These are phyloP conservation scores for Scolopax bukidnonensis DNA, from an alignment of 2,797 vertebrate species.

Conservation along the genomic window DNA sequence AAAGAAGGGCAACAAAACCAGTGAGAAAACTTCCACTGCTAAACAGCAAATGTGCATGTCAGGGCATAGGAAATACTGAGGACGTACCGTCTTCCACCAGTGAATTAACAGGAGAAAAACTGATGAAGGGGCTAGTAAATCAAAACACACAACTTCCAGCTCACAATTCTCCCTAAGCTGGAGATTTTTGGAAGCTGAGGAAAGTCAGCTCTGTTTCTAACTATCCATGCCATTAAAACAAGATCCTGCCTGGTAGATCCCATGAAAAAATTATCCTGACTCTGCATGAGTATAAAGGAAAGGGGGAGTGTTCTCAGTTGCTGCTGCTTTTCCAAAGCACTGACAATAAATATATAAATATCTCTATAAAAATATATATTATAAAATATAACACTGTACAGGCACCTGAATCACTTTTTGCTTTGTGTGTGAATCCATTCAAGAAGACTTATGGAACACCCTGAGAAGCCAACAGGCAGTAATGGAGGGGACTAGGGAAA, in stretches of 20 bases:
- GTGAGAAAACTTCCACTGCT: background rate
- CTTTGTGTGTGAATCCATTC: background rate
- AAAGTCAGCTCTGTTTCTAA: background rate
- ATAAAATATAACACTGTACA: background rate
- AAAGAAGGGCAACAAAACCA: background rate
- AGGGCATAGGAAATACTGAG: background rate
- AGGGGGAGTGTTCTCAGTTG: background rate
- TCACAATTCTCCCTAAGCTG: background rate
- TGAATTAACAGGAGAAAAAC: background rate
- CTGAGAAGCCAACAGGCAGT: background rate
- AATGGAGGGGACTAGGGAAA: background rate
- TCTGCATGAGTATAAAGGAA: background rate
- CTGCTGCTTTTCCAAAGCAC: background rate
- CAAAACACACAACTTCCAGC: background rate
- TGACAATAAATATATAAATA: background rate
- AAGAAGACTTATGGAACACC: background rate
- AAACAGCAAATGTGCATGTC: background rate
- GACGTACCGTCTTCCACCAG: fast-evolving
- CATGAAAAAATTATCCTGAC: background rate
- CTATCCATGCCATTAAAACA: background rate
- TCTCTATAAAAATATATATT: background rate
- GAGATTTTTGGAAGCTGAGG: background rate
- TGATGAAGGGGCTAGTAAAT: background rate
- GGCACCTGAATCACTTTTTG: background rate
- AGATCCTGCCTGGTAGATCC: background rate